phyloP scores from a whole-genome alignment of 2,797 vertebrate genomes.

The Euphonia xanthogaster region DNA sequence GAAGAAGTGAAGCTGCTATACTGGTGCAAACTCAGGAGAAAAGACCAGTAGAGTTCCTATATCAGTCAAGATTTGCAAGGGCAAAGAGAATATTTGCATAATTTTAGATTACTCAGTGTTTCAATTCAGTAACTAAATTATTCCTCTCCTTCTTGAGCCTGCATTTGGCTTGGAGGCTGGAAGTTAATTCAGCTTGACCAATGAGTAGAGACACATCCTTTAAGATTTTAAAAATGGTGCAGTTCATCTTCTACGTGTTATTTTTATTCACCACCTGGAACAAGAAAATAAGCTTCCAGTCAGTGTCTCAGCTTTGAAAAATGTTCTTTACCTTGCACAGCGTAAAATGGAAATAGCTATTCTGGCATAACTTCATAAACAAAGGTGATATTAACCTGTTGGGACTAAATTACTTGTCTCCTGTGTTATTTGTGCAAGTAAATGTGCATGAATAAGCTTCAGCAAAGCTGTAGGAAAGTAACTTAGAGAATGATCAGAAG shows the following conservation, averaged over 20 bases:
- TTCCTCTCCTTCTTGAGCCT: background rate
- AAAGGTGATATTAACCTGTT: background rate
- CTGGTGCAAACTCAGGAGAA: background rate
- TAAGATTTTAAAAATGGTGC: conserved; percentile 42
- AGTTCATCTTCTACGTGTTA: conserved; percentile 5
- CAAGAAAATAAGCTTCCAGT: conserved; percentile 52
- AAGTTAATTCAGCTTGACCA: conserved; percentile 68
- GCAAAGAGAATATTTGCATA: conserved; percentile 55
- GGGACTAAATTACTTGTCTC: conserved; percentile 26
- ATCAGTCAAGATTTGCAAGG: conserved; percentile 42
- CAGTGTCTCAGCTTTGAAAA: conserved; percentile 25
- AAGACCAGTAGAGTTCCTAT: background rate
- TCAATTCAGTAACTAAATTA: conserved; percentile 57
- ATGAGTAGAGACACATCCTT: conserved; percentile 21
- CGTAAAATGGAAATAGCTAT: conserved; percentile 34
- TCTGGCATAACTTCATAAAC: conserved; percentile 36
- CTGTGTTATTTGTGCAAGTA: background rate
- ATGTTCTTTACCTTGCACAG: conserved; percentile 31
- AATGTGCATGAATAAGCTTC: background rate
- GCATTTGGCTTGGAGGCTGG: conserved; percentile 32
- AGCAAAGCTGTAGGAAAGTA: background rate
- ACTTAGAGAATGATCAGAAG: background rate
- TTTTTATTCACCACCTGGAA: conserved; percentile 57
- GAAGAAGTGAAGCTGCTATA: background rate
- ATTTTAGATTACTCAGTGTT: conserved; percentile 54